Evolutionary conservation across 2,888 invertebrate species (phyloP).

Genomic region (Muschampia plurimacula): DNA sequence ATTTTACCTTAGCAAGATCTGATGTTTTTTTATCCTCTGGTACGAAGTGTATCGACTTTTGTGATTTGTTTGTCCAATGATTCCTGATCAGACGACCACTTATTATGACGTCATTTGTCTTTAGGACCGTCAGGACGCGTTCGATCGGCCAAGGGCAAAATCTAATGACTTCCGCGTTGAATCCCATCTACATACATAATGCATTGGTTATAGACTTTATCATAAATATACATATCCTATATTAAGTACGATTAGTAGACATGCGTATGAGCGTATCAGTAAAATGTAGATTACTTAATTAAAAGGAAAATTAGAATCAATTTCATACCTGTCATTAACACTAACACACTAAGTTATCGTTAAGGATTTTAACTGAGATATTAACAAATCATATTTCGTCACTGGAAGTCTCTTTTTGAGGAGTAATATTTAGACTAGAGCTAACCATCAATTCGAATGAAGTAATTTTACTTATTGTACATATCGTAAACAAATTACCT

Average conservation of each 20-base stretch:
- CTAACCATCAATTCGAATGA: too few species aligned
- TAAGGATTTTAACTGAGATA: too few species aligned
- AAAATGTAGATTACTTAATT: background rate
- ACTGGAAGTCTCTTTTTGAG: too few species aligned
- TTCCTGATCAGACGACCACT: constrained; percentile 6
- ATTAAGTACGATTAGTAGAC: constrained; percentile 5
- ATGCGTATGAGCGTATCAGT: background rate
- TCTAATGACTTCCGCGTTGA: constrained; percentile 38
- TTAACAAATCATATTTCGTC: too few species aligned
- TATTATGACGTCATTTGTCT: constrained; percentile 20
- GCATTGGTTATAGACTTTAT: constrained; percentile 38
- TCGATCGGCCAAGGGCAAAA: constrained; percentile 32
- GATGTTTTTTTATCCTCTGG: background rate
- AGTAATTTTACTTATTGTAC: too few species aligned
- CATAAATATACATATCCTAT: constrained; percentile 6
- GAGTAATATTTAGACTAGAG: too few species aligned
- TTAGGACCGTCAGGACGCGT: constrained; percentile 15
- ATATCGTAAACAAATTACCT: too few species aligned
- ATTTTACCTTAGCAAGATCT: background rate
- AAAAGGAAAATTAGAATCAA: background rate
- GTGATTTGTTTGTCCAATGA: constrained; percentile 24
- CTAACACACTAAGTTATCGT: too few species aligned
- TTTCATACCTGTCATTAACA: background rate
- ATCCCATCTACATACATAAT: constrained; percentile 50
- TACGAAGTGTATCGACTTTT: background rate